These are phyloP conservation scores for Myxocyprinus asiaticus DNA, from an alignment of 2,113 vertebrate species.

Conservation along the genomic window DNA sequence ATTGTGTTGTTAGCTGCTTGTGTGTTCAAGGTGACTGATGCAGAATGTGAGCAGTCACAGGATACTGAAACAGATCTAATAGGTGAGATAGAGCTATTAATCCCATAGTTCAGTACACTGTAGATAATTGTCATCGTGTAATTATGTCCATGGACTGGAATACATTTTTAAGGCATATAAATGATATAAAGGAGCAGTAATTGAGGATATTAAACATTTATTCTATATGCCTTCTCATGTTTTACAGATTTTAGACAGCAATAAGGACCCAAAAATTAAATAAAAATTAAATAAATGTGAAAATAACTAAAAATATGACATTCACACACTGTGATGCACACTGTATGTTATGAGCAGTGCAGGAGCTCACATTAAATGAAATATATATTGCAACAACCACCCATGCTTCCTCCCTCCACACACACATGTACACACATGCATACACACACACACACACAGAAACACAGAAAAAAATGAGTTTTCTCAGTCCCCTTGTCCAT, in stretches of 20 bases:
- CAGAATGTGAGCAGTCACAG: slow-evolving; percentile 6
- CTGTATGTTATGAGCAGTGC: background rate
- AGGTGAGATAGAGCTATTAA: slow-evolving; percentile 32
- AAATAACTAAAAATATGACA: slow-evolving; percentile 20
- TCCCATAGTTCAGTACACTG: slow-evolving; percentile 31
- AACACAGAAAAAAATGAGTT: no score
- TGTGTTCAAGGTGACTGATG: background rate
- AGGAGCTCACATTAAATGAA: background rate
- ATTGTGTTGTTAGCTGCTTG: background rate
- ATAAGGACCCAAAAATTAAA: background rate
- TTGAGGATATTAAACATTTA: slow-evolving; percentile 17
- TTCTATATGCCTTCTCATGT: background rate
- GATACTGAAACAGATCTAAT: background rate
- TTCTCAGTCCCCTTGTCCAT: slow-evolving; percentile 24
- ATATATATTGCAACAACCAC: slow-evolving; percentile 18
- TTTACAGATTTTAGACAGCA: slow-evolving; percentile 6
- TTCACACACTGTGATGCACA: background rate
- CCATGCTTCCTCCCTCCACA: background rate
- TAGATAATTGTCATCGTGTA: slow-evolving; percentile 41
- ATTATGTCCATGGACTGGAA: slow-evolving; percentile 14
- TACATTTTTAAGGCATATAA: slow-evolving; percentile 7
- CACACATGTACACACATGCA: background rate
- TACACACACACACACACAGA: background rate
- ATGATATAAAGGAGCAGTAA: background rate
- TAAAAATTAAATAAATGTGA: background rate